phyloP scores from a whole-genome alignment of 2,113 vertebrate species.

The Nestor notabilis region DNA sequence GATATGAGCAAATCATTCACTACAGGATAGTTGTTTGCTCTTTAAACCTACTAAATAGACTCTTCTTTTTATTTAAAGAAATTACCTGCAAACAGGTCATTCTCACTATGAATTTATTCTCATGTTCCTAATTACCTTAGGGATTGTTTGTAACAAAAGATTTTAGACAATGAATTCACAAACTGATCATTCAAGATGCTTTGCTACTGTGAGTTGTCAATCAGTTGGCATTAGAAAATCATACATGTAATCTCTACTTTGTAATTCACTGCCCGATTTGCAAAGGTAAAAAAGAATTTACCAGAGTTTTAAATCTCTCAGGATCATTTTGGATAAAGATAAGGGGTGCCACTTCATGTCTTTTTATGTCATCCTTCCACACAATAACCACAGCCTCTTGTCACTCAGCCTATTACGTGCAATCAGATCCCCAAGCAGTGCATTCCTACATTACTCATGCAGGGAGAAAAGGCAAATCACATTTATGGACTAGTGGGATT shows the following conservation, averaged over 20 bases:
- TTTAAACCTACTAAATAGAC: neutral
- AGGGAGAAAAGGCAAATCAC: neutral
- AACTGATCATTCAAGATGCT: neutral
- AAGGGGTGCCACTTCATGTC: neutral
- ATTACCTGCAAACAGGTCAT: neutral
- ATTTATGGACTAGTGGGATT: neutral
- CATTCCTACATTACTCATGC: neutral
- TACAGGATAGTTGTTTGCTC: neutral
- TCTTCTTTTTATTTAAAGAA: neutral
- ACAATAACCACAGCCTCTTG: neutral
- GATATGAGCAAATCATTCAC: neutral
- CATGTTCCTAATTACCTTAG: neutral
- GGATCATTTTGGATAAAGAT: neutral
- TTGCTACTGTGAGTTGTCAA: neutral
- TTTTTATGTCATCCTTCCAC: neutral
- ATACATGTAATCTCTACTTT: neutral
- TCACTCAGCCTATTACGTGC: neutral
- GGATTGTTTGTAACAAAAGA: neutral
- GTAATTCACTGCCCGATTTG: neutral
- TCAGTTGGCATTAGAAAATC: neutral
- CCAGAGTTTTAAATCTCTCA: neutral
- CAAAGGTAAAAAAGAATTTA: neutral
- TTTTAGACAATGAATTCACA: neutral
- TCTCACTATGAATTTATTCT: neutral
- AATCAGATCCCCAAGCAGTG: fast-evolving